phyloP scores from a whole-genome alignment of 1,140 invertebrate genomes.

The Brachionus manjavacas region DNA sequence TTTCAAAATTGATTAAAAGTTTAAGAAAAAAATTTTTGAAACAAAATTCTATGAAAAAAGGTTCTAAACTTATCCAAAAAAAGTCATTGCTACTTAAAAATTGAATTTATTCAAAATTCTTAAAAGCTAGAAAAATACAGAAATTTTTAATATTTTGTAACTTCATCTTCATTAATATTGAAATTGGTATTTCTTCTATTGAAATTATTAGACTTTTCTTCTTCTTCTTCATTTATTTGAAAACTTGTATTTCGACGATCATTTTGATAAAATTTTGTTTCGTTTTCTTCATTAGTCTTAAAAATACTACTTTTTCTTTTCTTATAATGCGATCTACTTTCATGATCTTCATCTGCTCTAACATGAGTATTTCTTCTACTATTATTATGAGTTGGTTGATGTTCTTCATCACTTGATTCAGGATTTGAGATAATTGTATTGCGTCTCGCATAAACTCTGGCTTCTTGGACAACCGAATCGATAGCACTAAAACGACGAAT shows the following conservation, averaged over 20 bases:
- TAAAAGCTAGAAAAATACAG: neutral
- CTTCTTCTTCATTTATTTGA: neutral
- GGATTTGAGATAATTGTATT: neutral
- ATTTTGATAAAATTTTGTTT: neutral
- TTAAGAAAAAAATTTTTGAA: too few species aligned
- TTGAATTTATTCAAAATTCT: neutral
- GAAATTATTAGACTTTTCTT: neutral
- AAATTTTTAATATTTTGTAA: neutral
- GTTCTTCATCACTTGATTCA: neutral
- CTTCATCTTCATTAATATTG: neutral
- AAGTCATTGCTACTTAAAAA: too few species aligned
- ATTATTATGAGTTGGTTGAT: neutral
- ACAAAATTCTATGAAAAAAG: too few species aligned
- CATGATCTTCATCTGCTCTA: neutral
- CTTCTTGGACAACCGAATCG: neutral
- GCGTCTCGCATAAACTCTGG: neutral
- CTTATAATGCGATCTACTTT: neutral
- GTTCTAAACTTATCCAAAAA: too few species aligned
- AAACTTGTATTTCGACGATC: neutral
- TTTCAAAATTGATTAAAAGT: too few species aligned
- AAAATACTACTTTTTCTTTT: neutral
- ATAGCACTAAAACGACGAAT: conserved; percentile 8
- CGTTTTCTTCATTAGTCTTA: neutral
- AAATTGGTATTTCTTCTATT: neutral
- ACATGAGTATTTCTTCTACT: neutral